A percentile compares a stretch with the other conserved stretches of the same genome.
These are phyloP conservation scores for Brachyhypopomus occidentalis DNA, from an alignment of 2,113 vertebrate species.

Conservation along the genomic window DNA sequence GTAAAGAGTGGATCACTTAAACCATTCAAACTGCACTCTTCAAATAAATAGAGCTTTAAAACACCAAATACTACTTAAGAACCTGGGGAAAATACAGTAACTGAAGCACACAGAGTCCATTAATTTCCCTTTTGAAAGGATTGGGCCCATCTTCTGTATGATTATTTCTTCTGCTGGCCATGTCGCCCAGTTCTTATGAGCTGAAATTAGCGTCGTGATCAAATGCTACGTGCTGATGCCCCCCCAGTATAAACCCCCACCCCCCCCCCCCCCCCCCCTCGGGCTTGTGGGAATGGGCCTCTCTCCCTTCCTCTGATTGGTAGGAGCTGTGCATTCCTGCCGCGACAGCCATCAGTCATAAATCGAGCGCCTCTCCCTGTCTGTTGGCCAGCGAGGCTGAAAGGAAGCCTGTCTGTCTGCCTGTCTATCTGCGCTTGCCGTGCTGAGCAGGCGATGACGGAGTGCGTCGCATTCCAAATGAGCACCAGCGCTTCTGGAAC, in stretches of 20 bases:
- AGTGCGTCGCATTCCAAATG: slow-evolving; percentile 64
- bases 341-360: slow-evolving; percentile 64
- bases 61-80: neutral
- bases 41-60: too few species aligned
- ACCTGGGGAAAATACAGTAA: neutral
- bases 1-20: neutral
- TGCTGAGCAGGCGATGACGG: slow-evolving; percentile 50
- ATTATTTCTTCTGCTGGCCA: neutral
- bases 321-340: slow-evolving; percentile 51
- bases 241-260: neutral
- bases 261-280: too few species aligned
- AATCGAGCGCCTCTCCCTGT: slow-evolving; percentile 54
- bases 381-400: slow-evolving; percentile 56
- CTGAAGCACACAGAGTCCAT: neutral
- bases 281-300: slow-evolving; percentile 21
- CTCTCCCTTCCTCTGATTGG: slow-evolving; percentile 34
- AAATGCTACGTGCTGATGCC: neutral
- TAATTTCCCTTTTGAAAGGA: neutral
- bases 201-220: too few species aligned
- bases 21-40: neutral
- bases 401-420: slow-evolving; percentile 53
- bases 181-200: slow-evolving; percentile 6
- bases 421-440: slow-evolving; percentile 48
- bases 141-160: neutral
- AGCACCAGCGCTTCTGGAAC: slow-evolving; percentile 51